Conservation (phyloP, 1,140 invertebrate species). For the Drosophila burlai region DNA sequence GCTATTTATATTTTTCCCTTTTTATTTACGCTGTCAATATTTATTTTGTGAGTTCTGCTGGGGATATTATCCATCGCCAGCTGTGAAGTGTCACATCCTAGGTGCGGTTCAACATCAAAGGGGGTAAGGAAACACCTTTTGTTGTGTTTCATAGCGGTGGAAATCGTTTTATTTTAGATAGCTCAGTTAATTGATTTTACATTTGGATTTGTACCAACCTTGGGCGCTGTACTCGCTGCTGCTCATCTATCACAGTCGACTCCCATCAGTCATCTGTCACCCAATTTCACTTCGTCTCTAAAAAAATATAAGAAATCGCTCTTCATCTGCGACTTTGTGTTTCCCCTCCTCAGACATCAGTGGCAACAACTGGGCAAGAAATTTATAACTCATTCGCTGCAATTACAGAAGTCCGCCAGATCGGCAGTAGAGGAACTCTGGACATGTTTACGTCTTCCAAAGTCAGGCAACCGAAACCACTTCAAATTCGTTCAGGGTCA, state of each 20-base stretch:
- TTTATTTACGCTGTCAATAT: constrained; percentile 6
- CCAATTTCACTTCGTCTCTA: constrained; percentile 1
- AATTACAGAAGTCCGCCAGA: constrained; percentile 53
- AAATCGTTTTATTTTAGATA: constrained; percentile 3
- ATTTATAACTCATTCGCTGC: constrained; percentile 48
- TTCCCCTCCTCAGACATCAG: not conserved
- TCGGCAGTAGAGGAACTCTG: constrained; percentile 11
- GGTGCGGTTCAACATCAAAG: constrained; percentile 7
- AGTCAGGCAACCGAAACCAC: constrained; percentile 55
- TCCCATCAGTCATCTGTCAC: constrained; percentile 30
- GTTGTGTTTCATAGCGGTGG: constrained; percentile 6
- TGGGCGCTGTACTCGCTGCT: constrained; percentile 2
- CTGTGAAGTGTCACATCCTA: constrained; percentile 11
- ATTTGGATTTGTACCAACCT: constrained; percentile 10
- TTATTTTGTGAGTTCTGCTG: not conserved
- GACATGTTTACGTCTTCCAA: constrained; percentile 52
- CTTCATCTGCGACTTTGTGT: not conserved
- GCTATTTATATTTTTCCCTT: not conserved
- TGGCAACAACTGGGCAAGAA: constrained; percentile 24
- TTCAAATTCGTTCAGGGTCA: constrained; percentile 76
- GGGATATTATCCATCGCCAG: not conserved
- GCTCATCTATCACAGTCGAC: constrained; percentile 19
- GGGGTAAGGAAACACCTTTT: constrained; percentile 16
- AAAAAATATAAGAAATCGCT: constrained; percentile 5
- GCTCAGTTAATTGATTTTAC: constrained; percentile 13